Evolutionary conservation across 2,888 invertebrate species (phyloP), one percentile per base, ranked within the genome.

Genomic region (Ligdia adustata): DNA sequence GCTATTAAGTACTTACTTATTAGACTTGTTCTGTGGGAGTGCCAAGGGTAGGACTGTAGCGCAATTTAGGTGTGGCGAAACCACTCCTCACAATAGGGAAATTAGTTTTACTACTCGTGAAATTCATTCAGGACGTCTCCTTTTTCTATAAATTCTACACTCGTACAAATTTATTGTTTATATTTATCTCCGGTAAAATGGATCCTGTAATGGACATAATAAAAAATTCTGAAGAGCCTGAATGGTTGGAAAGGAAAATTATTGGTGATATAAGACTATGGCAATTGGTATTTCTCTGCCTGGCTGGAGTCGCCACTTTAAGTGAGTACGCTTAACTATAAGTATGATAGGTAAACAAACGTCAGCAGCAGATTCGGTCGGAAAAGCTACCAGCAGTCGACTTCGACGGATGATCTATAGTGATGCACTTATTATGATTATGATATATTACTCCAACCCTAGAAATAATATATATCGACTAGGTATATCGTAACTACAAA

Each of bases 221-320:
- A 38, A 82, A 82, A 66, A 86, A 87, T 57, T 81, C 83, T 16
- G 80, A 80, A 34, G 92, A 92, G 62, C 91, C 93, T 34, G 92
- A 94, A 62, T 95, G 96, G 96, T 91, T 96, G 45, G 97, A 97
- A 77, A 91, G 89, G 56, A 85, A 91, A 44, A 91, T 94, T 15
- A 78, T 94, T 27, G 93, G 93, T 40, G 93, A 93, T 14, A 92
- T 97, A 67, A 91, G 95, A 55, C 91, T 95, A 38, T 97, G 97
- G 97, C 97, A 97, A 75, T 90, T 96, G 43, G 92, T 95, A 69
- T 94, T 95, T 72, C 85, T 95, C 52, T 92, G 93, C 66, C 83
- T 94, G 45, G 93, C 93, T 33, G 92, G 92, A 38, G 70, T 94
- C 48, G 83, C 93, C 34, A 81, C 92, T 47, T 66, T 95, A 52